Conservation (phyloP, 2,797 vertebrate genomes). For the Pantherophis alleghaniensis region DNA sequence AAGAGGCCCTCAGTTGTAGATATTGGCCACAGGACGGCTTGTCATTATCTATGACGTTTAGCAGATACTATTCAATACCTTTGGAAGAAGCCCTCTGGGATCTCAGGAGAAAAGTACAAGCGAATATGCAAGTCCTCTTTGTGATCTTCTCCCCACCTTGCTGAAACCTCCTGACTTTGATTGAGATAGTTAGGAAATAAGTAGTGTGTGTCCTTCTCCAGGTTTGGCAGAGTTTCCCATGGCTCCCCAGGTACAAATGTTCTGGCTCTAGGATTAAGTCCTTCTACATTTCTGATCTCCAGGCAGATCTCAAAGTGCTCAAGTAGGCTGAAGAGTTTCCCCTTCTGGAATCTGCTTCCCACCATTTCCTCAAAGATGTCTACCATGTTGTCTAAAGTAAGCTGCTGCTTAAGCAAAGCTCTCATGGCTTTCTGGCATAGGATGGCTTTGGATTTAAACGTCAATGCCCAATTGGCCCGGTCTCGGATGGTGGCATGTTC, state of each 20-base stretch:
- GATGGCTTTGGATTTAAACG: slow-evolving; percentile 69
- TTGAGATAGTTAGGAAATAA: slow-evolving; percentile 75
- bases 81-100: slow-evolving; percentile 77
- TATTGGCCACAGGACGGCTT: not conserved
- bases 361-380: slow-evolving; percentile 73
- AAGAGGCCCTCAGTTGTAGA: not conserved
- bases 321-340: slow-evolving; percentile 73
- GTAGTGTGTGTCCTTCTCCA: slow-evolving; percentile 54
- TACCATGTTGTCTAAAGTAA: slow-evolving; percentile 44
- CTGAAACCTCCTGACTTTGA: slow-evolving; percentile 60
- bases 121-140: slow-evolving; percentile 68
- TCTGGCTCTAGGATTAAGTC: slow-evolving; percentile 66
- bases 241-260: slow-evolving; percentile 68
- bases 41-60: not conserved
- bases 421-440: slow-evolving; percentile 70
- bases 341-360: slow-evolving; percentile 60
- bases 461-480: slow-evolving; percentile 67
- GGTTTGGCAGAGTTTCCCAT: slow-evolving; percentile 44
- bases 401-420: slow-evolving; percentile 69
- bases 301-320: slow-evolving; percentile 78
- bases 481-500: slow-evolving; percentile 66
- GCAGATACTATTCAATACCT: slow-evolving; percentile 60
- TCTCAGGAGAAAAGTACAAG: slow-evolving; percentile 72
- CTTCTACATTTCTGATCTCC: slow-evolving; percentile 50
- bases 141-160: slow-evolving; percentile 73